Evolutionary conservation across 2,888 invertebrate genomes (phyloP), one percentile per base, ranked within the genome.

Genomic region (Ormyrus nitidulus): DNA sequence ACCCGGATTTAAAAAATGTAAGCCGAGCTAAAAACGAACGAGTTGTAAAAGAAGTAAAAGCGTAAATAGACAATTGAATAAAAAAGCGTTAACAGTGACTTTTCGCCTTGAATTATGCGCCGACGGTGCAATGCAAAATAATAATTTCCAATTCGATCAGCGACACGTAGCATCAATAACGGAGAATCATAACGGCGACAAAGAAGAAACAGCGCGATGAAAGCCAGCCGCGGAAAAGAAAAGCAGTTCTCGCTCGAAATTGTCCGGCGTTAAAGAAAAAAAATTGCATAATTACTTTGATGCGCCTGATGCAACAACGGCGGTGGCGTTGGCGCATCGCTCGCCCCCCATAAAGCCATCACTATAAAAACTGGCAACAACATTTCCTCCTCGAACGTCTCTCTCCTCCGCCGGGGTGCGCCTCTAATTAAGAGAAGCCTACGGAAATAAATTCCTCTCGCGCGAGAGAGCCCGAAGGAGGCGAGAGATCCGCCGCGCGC

Each of bases 301-400:
- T 49, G 69, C 62, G 62, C 5, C 51, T 5, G 51, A 34, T 44
- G 68, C 59, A 8, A 3, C 19, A 8, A 10, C 53, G 69, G 53
- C 5, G 61, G 61, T 7, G 49, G 6, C 53, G 44, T 49, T 56
- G 6, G 19, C 11, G 5, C 44, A 34, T 56, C 34, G 62, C 44
- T 11, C 58, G 44, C 2, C 10, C 59, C 54, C 54, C 61, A 6
- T 68, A 73, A 69, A 74, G 59, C 49, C 58, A 71, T 75, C 70
- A 44, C 58, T 58, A 56, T 62, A 75, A 73, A 77, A 79, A 75
- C 54, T n/a, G 19, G 53, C 68, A 72, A 62, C 54, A 70, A 78
- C 79, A 84, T 84, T 83, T 83, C 83, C 84, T 85, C 80, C 44
- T 73, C 54, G 48, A 74, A 64, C 19, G 19, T 19, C 19, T 19